Conservation (phyloP, 2,113 vertebrate genomes). For the Tretioscincus oriximinensis region DNA sequence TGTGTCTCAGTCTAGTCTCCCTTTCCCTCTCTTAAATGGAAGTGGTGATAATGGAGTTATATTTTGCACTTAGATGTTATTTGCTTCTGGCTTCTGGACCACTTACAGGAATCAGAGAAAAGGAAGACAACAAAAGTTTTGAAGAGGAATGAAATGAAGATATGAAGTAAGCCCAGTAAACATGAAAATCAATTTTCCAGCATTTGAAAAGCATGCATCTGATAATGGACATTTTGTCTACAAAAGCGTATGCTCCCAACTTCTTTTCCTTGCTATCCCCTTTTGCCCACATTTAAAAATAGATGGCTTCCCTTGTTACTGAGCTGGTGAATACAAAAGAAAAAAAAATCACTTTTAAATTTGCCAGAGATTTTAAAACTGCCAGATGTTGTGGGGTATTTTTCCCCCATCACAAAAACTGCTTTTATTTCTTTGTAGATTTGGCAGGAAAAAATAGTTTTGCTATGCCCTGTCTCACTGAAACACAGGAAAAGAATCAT, state of each 20-base stretch:
- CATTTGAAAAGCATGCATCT: neutral
- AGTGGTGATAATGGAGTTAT: neutral
- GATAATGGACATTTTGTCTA: neutral
- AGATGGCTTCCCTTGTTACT: neutral
- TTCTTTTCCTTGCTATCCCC: too few relatives aligned
- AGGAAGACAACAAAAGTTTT: neutral
- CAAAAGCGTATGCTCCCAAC: too few relatives aligned
- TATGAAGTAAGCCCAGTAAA: neutral
- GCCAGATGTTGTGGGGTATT: too few relatives aligned
- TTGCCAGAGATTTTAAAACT: too few relatives aligned
- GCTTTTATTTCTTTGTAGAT: too few relatives aligned
- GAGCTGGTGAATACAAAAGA: too few relatives aligned
- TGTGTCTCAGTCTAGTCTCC: neutral
- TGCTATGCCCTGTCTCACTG: too few relatives aligned
- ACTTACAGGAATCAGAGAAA: neutral
- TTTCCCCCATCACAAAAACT: too few relatives aligned
- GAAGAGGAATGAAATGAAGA: neutral
- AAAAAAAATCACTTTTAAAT: too few relatives aligned
- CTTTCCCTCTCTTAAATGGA: neutral
- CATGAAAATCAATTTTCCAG: slow-evolving; percentile 11
- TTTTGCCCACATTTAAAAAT: too few relatives aligned
- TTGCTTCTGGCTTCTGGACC: accelerated
- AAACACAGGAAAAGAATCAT: too few relatives aligned
- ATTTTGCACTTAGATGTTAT: slow-evolving; percentile 5
- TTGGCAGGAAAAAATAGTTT: too few relatives aligned